A percentile compares a stretch with the other conserved stretches of the same genome.
Conservation (phyloP, 2,888 invertebrate species). For the Polietes domitor region DNA sequence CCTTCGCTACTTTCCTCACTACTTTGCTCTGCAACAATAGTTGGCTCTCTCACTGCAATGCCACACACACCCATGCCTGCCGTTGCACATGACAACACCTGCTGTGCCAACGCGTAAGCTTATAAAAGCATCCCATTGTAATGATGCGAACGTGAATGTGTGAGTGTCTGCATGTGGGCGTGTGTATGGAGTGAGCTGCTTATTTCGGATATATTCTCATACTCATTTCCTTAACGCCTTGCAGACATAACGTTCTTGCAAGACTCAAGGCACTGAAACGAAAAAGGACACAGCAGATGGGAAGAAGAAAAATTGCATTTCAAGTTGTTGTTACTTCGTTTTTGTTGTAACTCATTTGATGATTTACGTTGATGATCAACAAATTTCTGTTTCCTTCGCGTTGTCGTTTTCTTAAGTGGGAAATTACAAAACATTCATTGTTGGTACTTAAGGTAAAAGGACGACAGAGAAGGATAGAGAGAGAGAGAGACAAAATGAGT, state of each 20-base stretch:
- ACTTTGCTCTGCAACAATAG: constrained; percentile 12
- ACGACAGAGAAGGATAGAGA: too few species aligned
- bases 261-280: not conserved
- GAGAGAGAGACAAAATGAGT: not conserved
- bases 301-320: constrained; percentile 1
- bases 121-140: constrained; percentile 49
- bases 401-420: not conserved
- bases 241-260: not conserved
- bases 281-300: not conserved
- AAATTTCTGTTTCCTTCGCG: not conserved
- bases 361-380: constrained; percentile 23
- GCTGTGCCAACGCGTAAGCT: constrained; percentile 47
- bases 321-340: not conserved
- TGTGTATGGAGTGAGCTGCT: constrained; percentile 18
- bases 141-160: constrained; percentile 46
- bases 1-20: not conserved
- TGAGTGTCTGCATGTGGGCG: too few species aligned
- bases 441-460: not conserved
- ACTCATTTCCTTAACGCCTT: constrained; percentile 44
- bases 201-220: constrained; percentile 17
- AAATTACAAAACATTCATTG: constrained; percentile 20
- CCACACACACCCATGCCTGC: not conserved
- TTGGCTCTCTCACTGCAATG: not conserved
- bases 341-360: not conserved
- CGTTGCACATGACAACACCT: constrained; percentile 36